phyloP scores from a whole-genome alignment of 2,797 vertebrate species.

The Eulemur mongoz region DNA sequence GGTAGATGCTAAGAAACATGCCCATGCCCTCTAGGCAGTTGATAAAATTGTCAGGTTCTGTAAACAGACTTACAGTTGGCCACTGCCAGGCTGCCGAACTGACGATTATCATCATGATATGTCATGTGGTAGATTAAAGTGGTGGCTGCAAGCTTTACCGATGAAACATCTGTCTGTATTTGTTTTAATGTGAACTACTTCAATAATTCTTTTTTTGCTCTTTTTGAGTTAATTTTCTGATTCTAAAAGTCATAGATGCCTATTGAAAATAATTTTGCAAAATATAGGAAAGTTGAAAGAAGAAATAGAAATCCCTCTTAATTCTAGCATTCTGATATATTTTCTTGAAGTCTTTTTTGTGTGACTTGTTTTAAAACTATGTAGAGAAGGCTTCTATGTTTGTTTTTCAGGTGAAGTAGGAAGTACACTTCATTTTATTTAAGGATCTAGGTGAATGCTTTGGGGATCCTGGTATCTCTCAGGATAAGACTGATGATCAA shows the following conservation, averaged over 20 bases:
- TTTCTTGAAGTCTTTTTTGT: background rate
- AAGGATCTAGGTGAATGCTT: background rate
- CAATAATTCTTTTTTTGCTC: background rate
- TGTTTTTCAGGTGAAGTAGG: background rate
- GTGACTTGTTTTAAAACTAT: background rate
- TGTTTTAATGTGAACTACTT: background rate
- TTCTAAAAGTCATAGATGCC: background rate
- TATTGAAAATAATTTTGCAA: constrained; percentile 20
- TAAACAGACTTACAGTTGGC: background rate
- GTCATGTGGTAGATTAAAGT: background rate
- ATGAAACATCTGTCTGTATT: background rate
- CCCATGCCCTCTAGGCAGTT: background rate
- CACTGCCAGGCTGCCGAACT: background rate
- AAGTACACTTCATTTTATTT: background rate
- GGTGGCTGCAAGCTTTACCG: background rate
- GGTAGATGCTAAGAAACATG: background rate
- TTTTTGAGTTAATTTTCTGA: constrained; percentile 7
- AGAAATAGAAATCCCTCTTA: background rate
- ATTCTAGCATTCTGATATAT: background rate
- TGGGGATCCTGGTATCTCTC: background rate
- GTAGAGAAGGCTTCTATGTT: background rate
- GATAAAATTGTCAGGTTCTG: background rate
- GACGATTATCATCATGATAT: background rate
- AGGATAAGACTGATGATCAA: background rate
- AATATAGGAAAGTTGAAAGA: background rate